Evolutionary conservation across 1,140 invertebrate genomes (phyloP), one percentile per base, ranked within the genome.

Genomic region (Glomeris maerens): DNA sequence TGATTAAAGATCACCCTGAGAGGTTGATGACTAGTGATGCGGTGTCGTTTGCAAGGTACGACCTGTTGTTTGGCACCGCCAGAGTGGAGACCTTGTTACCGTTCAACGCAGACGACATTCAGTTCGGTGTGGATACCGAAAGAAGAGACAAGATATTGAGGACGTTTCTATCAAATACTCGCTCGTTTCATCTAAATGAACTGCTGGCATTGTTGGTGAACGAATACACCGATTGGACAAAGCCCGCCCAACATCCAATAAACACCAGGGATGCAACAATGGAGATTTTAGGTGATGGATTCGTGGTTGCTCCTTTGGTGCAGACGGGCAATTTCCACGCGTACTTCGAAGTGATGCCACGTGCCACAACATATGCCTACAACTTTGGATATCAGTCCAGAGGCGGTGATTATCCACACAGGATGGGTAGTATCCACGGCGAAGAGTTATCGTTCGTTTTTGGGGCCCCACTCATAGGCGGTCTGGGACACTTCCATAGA

Each of bases 141-240:
- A 72, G 87, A 51, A 77, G 92, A 51, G 86, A 92, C 63, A 81
- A 83, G 65, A 91, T 95, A 59, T 78, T 96, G 56, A 76, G 92
- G 55, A 95, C 91, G 5, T 88, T 97, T 62, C 73, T 78, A 38
- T 82, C 89, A 21, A 84, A 88, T 64, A 83, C 90, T 64, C 78
- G 81, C n/a, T 83, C 81, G 62, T 91, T 88, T 69, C 92, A 97
- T 66, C 75, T 94, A 54, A 91, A 89, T 59, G 92, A 98, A 68
- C 95, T 98, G 64, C 93, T 92, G 69, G 90, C 93, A 60, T 95
- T 93, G 31, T 81, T 94, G 22, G 83, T 96, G 55, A 95, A 97
- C 67, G 90, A 97, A 64, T 98, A 98, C 66, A 95, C 89, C 2
- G 90, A 96, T 64, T 96, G 92, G 92, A 88, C 93, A 61, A 74